Percentiles rank a stretch among this genome's conserved stretches.
These are phyloP conservation scores for Drosophila repletoides DNA, from an alignment of 1,140 invertebrate genomes.

Conservation along the genomic window DNA sequence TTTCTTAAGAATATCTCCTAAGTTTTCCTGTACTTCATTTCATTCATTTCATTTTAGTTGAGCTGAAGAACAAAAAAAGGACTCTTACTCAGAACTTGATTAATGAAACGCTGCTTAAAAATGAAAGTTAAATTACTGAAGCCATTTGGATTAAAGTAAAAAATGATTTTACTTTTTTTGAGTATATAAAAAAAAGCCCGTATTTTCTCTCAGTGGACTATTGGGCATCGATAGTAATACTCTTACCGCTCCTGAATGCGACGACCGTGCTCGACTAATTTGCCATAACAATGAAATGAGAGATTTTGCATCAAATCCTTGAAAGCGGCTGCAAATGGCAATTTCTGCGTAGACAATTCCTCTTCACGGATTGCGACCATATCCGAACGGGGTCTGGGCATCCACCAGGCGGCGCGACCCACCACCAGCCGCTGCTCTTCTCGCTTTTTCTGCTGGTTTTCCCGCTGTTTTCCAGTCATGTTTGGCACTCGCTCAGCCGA, in stretches of 20 bases:
- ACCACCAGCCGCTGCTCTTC: constrained; percentile 39
- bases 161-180: too few species aligned
- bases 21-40: too few species aligned
- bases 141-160: too few species aligned
- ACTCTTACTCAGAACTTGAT: too few species aligned
- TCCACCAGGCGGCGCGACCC: constrained; percentile 75
- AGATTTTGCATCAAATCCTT: constrained; percentile 79
- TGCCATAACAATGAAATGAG: constrained; percentile 80
- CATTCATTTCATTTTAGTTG: too few species aligned
- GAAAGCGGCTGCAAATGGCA: constrained; percentile 69
- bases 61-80: too few species aligned
- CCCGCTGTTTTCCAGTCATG: constrained; percentile 28
- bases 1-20: too few species aligned
- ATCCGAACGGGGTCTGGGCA: constrained; percentile 30
- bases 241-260: constrained; percentile 70
- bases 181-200: too few species aligned
- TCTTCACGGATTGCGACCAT: constrained; percentile 9
- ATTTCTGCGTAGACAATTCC: constrained; percentile 55
- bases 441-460: constrained; percentile 3
- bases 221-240: constrained; percentile 9
- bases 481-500: constrained; percentile 40
- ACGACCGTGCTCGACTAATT: constrained; percentile 73
- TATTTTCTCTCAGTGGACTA: not conserved
- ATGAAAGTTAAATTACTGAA: too few species aligned
- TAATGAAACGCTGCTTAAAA: too few species aligned